Evolutionary conservation across 2,113 vertebrate genomes (phyloP), one percentile per base, ranked within the genome.

Genomic region (Nothobranchius furzeri): DNA sequence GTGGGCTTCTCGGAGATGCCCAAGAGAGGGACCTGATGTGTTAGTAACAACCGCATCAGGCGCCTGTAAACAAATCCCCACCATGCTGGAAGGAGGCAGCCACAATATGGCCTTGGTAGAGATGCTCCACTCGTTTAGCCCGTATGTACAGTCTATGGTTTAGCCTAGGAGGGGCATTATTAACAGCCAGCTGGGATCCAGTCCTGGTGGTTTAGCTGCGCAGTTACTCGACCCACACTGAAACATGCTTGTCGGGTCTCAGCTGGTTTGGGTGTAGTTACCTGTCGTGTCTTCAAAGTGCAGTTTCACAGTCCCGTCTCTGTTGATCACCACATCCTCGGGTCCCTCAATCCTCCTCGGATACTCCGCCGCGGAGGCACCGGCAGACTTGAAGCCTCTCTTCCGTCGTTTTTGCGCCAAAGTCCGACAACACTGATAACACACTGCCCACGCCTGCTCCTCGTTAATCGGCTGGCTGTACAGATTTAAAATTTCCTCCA

Each of bases 401-500:
- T 87, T 83, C 62, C 87, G 89, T 30, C 87, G 86, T 79, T 91
- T 88, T 37, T 86, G 90, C 53, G 75, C 90, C 74, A 98, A 83
- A 25, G 88, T 91, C 56, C 91, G 88, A 79, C 96, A 95, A 72
- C 96, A 95, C 78, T 99, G 97, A 79, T 94, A 98, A 64, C 96
- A 99, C 30, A 99, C 96, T 7, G 97, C 96, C 97, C 97, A 99
- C 4, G 96, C 96, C 90, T 98, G 97, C 82, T 99, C 96, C 91
- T 99, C 97, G 84, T 98, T 98, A 72, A 98, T 96, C 84, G 96
- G 97, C 85, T 98, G 96, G 84, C 92, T 94, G 89, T 98, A 99
- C 24, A 98, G 91, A 17, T 65, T 82, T 54, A 99, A 90, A 60
- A 98, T 97, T 59, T 98, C 94, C 37, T 95, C 94, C 90, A 98